Evolutionary conservation across 2,113 vertebrate genomes (phyloP), one percentile per base, ranked within the genome.

Genomic region (Calypte anna): DNA sequence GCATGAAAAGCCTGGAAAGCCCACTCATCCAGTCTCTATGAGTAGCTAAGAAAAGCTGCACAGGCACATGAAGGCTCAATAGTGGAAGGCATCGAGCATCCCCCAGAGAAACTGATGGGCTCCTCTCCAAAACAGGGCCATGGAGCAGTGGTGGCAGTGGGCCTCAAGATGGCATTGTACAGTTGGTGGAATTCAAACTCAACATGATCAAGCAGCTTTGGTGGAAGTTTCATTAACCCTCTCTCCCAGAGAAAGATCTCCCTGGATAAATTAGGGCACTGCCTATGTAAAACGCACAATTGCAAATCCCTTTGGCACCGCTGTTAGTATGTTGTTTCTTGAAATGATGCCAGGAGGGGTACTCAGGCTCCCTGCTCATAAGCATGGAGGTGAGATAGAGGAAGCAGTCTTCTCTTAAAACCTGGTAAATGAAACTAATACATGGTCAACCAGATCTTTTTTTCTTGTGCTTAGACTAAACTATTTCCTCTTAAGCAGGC

Each of bases 71-170:
- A 85, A 91, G 72, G 31, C 24, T 93, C 68, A 59, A 0, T 0
- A 0, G 22, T 31, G 64, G 59, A 62, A 91, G 31, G 51, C 48
- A 33, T 43, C 1, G 2, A 73, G 64, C 59, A 53, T 4, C 7
- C 36, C 21, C 27, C 46, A 63, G 44, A 36, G 23, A 30, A 81
- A 30, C 5, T 43, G 24, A 33, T 3, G 0, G 1, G 4, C 24
- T 81, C 13, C 55, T 53, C 77, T 77, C 66, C 30, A 1, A 10
- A 5, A 30, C 31, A 55, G 48, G 46, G 28, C 33, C 53, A 55
- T 0, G 0, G 1, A 78, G 40, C 14, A 69, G 51, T 18, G 14
- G 5, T 54, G 58, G 64, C 10, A 1, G 0, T 59, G n/a, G 43
- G 58, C 31, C 8, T 93, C 28, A 27, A 16, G 30, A 63, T 3